Evolutionary conservation across 2,113 vertebrate genomes (phyloP), one percentile per base, ranked within the genome.

Genomic region (Cololabis saira): DNA sequence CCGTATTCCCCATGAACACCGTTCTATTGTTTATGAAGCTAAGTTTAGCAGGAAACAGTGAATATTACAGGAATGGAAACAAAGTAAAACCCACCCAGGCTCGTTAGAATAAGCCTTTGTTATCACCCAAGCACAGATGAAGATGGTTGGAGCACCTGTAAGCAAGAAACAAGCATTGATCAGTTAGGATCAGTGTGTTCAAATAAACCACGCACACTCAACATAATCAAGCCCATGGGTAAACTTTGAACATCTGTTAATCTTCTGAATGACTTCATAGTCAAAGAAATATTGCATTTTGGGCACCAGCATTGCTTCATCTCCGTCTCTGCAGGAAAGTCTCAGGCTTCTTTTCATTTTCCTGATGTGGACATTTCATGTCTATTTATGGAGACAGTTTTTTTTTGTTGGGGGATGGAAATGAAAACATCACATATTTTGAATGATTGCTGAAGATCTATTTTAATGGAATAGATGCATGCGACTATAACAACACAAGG

Each of bases 81-180:
- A 18, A 18, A 19, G 22, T 11, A 16, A 1, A 18, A 63, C 97
- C 95, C 92, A 99, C 98, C 95, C 96, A 0, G 71, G 22, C 59
- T 98, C 49, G 0, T 95, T 93, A 72, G 90, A 89, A 67, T 92
- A 87, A 42, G 92, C 92, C 87, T 92, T 96, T 43, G 92, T 90
- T 55, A 96, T 61, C 19, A 94, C 94, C 98, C 98, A 99, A 0
- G 91, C 87, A 18, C 89, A 91, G 83, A 93, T 98, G 78, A 99
- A 98, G 62, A 95, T 77, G 0, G 93, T 90, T n/a, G 98, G 98
- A 13, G 93, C 91, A 48, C 96, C 98, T 99, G 90, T 21, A 57
- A 83, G 62, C 17, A 74, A 65, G n/a, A 61, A 76, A 19, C 64
- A 16, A 56, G 14, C 74, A 44, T 57, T 27, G 9, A 61, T 63